Conservation (phyloP, 2,888 invertebrate species). For the Anoncus sp. region DNA sequence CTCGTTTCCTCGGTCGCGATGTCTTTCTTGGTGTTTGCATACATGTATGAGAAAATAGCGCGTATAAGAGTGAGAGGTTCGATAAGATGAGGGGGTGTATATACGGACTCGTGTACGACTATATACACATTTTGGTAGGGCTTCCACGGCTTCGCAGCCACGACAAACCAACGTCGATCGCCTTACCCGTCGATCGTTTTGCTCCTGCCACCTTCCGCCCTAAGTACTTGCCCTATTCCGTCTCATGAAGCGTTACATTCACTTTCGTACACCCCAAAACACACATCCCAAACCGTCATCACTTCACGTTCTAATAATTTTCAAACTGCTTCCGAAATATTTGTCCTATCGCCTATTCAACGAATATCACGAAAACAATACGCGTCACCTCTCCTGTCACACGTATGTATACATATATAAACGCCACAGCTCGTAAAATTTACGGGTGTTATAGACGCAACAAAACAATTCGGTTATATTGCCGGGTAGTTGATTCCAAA, state of each 20-base stretch:
- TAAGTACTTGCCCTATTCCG: conserved; percentile 74
- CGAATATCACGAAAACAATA: conserved; percentile 34
- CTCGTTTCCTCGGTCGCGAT: conserved; percentile 17
- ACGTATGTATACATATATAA: not conserved
- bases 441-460: not conserved
- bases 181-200: conserved; percentile 82
- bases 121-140: conserved; percentile 75
- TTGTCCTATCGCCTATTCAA: conserved; percentile 39
- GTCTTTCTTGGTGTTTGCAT: conserved; percentile 7
- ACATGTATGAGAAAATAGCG: conserved; percentile 44
- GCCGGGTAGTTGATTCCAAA: conserved; percentile 8
- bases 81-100: conserved; percentile 63
- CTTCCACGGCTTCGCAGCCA: conserved; percentile 81
- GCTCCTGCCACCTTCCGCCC: conserved; percentile 77
- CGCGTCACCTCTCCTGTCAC: not conserved
- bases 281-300: conserved; percentile 8
- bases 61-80: conserved; percentile 63
- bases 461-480: conserved; percentile 20
- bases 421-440: conserved; percentile 1
- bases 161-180: conserved; percentile 83
- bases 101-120: conserved; percentile 71
- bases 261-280: conserved; percentile 37
- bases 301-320: conserved; percentile 38
- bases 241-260: conserved; percentile 47
- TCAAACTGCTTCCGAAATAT: conserved; percentile 33